A percentile compares a stretch with the other conserved stretches of the same genome.
Conservation (phyloP, 1,140 invertebrate species). For the Calosoma granatense region DNA sequence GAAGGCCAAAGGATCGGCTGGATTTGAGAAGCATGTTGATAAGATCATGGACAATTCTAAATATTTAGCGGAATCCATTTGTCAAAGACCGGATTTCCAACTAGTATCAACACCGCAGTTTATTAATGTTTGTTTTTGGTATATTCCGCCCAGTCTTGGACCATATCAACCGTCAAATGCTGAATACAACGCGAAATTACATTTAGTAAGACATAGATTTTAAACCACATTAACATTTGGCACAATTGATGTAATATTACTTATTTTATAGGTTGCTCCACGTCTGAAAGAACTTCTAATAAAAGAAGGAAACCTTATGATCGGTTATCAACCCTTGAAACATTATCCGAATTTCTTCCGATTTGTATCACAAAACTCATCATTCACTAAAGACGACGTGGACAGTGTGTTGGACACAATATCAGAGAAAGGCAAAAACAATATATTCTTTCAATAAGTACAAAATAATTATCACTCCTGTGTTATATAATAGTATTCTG, state of each 20-base stretch:
- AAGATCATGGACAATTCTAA: constrained; percentile 37
- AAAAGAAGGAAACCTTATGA: constrained; percentile 54
- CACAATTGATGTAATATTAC: constrained; percentile 24
- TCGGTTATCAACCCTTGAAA: constrained; percentile 58
- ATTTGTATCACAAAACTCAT: constrained; percentile 56
- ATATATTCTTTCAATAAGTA: too few relatives aligned
- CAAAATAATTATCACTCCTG: too few relatives aligned
- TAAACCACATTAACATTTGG: constrained; percentile 4
- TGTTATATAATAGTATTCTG: too few relatives aligned
- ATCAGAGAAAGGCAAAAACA: constrained; percentile 26
- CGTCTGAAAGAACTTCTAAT: constrained; percentile 60
- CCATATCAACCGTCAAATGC: constrained; percentile 30
- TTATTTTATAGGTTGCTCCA: constrained; percentile 53
- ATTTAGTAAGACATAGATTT: constrained; percentile 31
- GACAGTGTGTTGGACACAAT: constrained; percentile 50
- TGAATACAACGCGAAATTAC: constrained; percentile 38
- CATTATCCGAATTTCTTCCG: constrained; percentile 58
- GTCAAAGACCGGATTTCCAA: constrained; percentile 33
- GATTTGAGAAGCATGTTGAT: constrained; percentile 47
- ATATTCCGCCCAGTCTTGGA: constrained; percentile 50
- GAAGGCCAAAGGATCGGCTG: constrained; percentile 44
- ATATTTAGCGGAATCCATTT: constrained; percentile 36
- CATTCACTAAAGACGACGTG: constrained; percentile 39
- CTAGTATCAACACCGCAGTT: constrained; percentile 47
- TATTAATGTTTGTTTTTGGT: constrained; percentile 66